Evolutionary conservation across 2,113 vertebrate species (phyloP), one percentile per base, ranked within the genome.

Genomic region (Psilopsiagon aurifrons): DNA sequence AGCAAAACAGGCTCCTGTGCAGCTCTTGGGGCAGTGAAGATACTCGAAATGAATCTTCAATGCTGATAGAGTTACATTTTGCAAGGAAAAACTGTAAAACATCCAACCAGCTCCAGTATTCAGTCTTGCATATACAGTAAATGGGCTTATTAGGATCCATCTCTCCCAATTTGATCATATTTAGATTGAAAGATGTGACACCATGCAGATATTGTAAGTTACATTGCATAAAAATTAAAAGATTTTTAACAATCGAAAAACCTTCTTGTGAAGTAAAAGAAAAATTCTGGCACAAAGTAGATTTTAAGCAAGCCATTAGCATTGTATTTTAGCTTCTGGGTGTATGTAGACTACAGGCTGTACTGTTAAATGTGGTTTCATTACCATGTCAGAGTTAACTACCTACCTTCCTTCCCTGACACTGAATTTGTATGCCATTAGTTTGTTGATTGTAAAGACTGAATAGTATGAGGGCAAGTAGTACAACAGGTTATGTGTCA

Each of bases 21-120:
- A 4, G 54, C 47, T 68, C 24, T 18, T 3, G 0, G 27, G 28
- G 18, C 24, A 25, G 1, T 9, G 12, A 23, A 17, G 37, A 13
- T 13, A 5, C 7, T 49, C 29, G 31, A 23, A 22, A 0, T 10
- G 13, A 63, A n/a, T 68, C 64, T 80, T 35, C 49, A 8, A 27
- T 44, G 10, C 46, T 19, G 35, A 37, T 15, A 33, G 59, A 41
- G n/a, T 27, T 69, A 49, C 28, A 5, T 88, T 78, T 79, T 63
- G 33, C 31, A 52, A 13, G 51, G 57, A 17, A 31, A 17, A 62
- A 44, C 2, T 23, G 4, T 35, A 23, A n/a, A 83, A n/a, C 18
- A 33, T 62, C 19, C 52, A 17, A 57, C 17, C 55, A 18, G 29
- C 39, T 69, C 18, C 14, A 6, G 16, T 22, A 37, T 2, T 46